Conservation (phyloP, 2,888 invertebrate species). For the Agrotis clavis region DNA sequence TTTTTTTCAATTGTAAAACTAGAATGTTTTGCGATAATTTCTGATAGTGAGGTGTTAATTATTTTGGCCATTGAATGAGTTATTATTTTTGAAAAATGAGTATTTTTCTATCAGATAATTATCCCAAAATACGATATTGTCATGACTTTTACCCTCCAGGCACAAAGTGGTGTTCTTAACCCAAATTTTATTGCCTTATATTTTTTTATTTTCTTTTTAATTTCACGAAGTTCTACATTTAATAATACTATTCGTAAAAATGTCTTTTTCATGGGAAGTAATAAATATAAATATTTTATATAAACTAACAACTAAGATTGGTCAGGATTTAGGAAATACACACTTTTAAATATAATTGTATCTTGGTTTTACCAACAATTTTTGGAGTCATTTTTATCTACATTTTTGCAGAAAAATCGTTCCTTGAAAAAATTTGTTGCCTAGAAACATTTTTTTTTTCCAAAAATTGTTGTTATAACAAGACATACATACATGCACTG, state of each 20-base stretch:
- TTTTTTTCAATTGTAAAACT: conserved; percentile 76
- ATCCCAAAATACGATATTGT: conserved; percentile 83
- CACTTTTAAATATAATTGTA: conserved; percentile 78
- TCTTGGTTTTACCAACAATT: conserved; percentile 65
- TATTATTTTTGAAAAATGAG: conserved; percentile 49
- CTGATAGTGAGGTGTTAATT: conserved; percentile 64
- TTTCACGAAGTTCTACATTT: conserved; percentile 89
- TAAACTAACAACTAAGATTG: conserved; percentile 88
- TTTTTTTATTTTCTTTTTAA: conserved; percentile 61
- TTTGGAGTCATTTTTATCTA: conserved; percentile 27
- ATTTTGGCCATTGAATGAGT: conserved; percentile 44
- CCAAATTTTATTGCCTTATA: conserved; percentile 87
- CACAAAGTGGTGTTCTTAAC: conserved; percentile 89
- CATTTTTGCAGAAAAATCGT: background rate
- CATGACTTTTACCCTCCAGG: conserved; percentile 81
- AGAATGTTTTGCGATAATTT: conserved; percentile 76
- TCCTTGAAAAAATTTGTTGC: background rate
- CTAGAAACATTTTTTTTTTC: background rate
- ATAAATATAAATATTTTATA: conserved; percentile 88
- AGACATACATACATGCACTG: conserved; percentile 56
- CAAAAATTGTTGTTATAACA: conserved; percentile 55
- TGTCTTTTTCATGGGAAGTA: conserved; percentile 89
- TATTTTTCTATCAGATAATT: conserved; percentile 72
- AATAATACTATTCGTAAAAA: conserved; percentile 91
- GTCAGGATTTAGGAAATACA: conserved; percentile 89